These are phyloP conservation scores for Saccostrea glomerata DNA, from an alignment of 1,140 invertebrate species.

Conservation along the genomic window DNA sequence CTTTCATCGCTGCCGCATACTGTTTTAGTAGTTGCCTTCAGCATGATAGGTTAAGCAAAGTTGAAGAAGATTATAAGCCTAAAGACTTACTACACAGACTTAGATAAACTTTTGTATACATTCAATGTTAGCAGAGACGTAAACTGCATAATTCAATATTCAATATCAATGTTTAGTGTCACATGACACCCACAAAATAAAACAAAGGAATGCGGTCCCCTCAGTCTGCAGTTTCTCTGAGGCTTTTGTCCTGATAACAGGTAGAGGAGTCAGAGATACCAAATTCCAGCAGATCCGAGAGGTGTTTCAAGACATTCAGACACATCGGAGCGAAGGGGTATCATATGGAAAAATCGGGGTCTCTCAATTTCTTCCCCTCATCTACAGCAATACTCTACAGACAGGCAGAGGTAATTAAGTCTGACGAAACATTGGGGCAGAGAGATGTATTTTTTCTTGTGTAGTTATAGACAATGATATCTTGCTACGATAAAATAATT, in stretches of 20 bases:
- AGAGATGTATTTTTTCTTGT: conserved; percentile 21
- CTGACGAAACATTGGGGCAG: conserved; percentile 53
- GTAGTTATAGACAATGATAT: conserved; percentile 42
- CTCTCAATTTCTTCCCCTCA: conserved; percentile 22
- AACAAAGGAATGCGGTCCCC: conserved; percentile 39
- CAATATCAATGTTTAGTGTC: conserved; percentile 37
- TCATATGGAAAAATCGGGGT: conserved; percentile 6
- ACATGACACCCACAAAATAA: conserved; percentile 39
- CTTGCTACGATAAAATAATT: conserved; percentile 40
- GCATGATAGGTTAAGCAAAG: conserved; percentile 24
- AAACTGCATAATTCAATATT: conserved; percentile 45
- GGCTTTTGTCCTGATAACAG: conserved; percentile 33
- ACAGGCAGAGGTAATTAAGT: conserved; percentile 54
- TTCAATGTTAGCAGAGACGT: conserved; percentile 24
- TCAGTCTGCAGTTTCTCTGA: conserved; percentile 13
- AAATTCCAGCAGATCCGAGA: conserved; percentile 23
- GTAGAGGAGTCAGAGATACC: not conserved
- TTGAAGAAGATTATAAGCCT: conserved; percentile 27
- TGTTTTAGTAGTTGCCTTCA: conserved; percentile 33
- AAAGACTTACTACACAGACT: not conserved
- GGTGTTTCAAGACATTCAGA: not conserved
- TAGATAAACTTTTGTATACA: conserved; percentile 35
- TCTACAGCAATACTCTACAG: conserved; percentile 9
- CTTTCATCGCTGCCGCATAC: conserved; percentile 31
- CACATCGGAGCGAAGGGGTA: conserved; percentile 8